A percentile compares a stretch with the other conserved stretches of the same genome.
Conservation (phyloP, 2,888 invertebrate genomes). For the Mechanitis messenoides region DNA sequence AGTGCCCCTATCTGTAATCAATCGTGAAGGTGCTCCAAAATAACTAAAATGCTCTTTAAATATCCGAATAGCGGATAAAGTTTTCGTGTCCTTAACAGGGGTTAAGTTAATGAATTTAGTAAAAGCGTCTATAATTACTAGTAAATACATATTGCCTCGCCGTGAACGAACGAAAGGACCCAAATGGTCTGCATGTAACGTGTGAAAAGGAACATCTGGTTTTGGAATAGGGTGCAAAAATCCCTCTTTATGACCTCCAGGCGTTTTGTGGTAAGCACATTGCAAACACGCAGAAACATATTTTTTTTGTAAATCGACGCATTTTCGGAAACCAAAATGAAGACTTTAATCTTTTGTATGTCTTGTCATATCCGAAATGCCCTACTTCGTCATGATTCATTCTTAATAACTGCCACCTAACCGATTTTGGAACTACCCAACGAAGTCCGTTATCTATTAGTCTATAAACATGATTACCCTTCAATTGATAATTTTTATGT, state of each 20-base stretch:
- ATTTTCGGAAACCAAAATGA: slow-evolving; percentile 34
- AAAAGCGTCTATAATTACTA: slow-evolving; percentile 28
- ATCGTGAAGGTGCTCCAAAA: too few species aligned
- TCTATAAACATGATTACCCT: slow-evolving; percentile 20
- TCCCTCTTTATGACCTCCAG: slow-evolving; percentile 24
- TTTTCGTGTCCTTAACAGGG: slow-evolving; percentile 28
- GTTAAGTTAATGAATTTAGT: slow-evolving; percentile 28
- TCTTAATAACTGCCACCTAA: slow-evolving; percentile 30
- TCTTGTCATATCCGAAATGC: slow-evolving; percentile 10
- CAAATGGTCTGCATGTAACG: slow-evolving; percentile 31
- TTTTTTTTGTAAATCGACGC: slow-evolving; percentile 28
- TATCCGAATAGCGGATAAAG: slow-evolving; percentile 6
- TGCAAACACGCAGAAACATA: slow-evolving; percentile 28
- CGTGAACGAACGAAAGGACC: slow-evolving; percentile 28
- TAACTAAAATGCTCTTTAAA: slow-evolving; percentile 22
- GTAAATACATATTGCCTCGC: slow-evolving; percentile 22
- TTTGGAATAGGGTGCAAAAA: slow-evolving; percentile 31
- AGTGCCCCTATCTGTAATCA: too few species aligned
- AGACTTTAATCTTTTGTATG: slow-evolving; percentile 24
- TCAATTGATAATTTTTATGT: slow-evolving; percentile 29
- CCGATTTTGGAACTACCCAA: slow-evolving; percentile 32
- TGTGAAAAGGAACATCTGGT: slow-evolving; percentile 30
- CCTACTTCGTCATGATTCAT: slow-evolving; percentile 31
- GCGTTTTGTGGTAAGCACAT: slow-evolving; percentile 27
- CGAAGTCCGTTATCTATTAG: slow-evolving; percentile 15